Conservation (phyloP, 2,113 vertebrate species). For the Zootoca vivipara region DNA sequence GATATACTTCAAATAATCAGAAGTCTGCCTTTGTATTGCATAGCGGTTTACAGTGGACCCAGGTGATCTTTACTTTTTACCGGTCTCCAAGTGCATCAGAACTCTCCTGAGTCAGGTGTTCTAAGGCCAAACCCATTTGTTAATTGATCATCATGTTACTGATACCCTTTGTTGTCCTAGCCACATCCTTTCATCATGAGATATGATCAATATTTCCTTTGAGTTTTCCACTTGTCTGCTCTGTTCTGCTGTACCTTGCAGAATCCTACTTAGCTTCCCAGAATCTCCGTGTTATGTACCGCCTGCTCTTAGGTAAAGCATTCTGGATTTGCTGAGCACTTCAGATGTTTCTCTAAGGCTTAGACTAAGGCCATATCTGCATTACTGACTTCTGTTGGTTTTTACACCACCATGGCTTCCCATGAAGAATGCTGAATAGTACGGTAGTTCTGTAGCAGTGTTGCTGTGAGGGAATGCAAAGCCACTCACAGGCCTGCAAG, state of each 20-base stretch:
- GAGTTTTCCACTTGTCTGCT: conserved; percentile 22
- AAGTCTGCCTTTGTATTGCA: background rate
- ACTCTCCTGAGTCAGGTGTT: background rate
- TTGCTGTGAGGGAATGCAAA: background rate
- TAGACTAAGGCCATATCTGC: background rate
- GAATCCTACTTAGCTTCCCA: background rate
- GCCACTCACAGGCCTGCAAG: background rate
- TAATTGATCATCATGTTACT: background rate
- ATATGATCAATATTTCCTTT: background rate
- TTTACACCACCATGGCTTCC: background rate
- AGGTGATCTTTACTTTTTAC: background rate
- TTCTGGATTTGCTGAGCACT: background rate
- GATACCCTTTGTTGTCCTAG: background rate
- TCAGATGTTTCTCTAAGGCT: background rate
- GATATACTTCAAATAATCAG: background rate
- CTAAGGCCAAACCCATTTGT: background rate
- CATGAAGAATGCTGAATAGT: background rate
- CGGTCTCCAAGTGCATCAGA: background rate
- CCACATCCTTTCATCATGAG: background rate
- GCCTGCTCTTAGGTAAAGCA: background rate
- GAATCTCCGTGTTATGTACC: background rate
- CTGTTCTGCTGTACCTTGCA: background rate
- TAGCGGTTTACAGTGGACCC: background rate
- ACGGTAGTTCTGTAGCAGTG: background rate
- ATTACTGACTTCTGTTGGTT: background rate